Conservation (phyloP, 2,113 vertebrate genomes). For the Engystomops pustulosus region DNA sequence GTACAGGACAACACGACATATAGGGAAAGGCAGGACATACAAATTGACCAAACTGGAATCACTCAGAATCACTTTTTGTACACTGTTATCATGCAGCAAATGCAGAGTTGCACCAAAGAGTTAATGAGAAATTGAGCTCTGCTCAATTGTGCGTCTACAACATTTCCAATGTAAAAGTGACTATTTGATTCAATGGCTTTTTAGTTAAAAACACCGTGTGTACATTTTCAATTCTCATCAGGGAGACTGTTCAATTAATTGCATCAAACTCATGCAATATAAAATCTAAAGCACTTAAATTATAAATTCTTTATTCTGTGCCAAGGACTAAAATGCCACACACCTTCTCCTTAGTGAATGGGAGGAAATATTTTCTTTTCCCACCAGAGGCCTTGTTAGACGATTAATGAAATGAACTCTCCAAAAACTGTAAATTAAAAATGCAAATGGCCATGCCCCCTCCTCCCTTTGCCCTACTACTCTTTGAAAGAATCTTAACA, state of each 20-base stretch:
- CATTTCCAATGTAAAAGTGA: not conserved
- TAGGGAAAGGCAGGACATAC: too few species aligned
- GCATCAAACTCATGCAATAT: constrained; percentile 57
- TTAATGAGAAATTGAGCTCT: not conserved
- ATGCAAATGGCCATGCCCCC: constrained; percentile 64
- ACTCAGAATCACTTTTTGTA: too few species aligned
- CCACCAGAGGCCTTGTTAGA: constrained; percentile 50
- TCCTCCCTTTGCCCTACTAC: constrained; percentile 58
- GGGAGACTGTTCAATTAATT: constrained; percentile 62
- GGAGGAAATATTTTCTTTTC: constrained; percentile 51
- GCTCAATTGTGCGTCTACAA: not conserved
- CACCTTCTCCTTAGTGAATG: constrained; percentile 64
- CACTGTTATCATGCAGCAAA: too few species aligned
- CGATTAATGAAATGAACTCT: constrained; percentile 63
- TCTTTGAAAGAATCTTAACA: constrained; percentile 66
- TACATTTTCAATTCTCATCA: constrained; percentile 31
- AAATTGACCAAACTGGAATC: too few species aligned
- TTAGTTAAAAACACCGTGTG: not conserved
- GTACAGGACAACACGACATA: too few species aligned
- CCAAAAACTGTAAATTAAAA: constrained; percentile 35
- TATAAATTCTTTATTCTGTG: constrained; percentile 59
- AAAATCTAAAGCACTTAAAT: constrained; percentile 62
- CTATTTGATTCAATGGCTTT: not conserved
- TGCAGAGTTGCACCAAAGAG: too few species aligned
- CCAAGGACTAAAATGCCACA: constrained; percentile 45